Percentiles rank a stretch among this genome's conserved stretches.
phyloP scores from a whole-genome alignment of 2,797 vertebrate genomes.

The Rhodeus uyekii region DNA sequence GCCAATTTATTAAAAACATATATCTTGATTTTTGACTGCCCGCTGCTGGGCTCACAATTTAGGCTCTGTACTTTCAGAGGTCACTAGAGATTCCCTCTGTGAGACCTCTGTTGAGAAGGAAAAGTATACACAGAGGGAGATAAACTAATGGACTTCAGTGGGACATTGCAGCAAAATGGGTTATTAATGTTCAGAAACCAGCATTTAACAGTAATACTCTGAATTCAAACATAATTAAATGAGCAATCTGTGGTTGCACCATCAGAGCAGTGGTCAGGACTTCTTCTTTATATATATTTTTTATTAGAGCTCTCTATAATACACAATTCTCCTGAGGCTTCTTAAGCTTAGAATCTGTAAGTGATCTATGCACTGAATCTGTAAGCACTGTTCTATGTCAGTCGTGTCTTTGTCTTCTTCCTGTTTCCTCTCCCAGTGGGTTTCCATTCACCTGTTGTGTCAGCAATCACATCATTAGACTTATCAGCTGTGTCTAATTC shows the following conservation, averaged over 20 bases:
- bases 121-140: constrained; percentile 21
- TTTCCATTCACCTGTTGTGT: no score
- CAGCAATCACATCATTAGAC: no score
- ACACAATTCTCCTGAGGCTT: constrained; percentile 7
- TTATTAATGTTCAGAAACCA: not conserved
- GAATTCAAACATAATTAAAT: not conserved
- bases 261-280: not conserved
- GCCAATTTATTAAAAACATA: constrained; percentile 45
- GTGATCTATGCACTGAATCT: constrained; percentile 40
- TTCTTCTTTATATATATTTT: constrained; percentile 8
- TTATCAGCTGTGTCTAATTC: no score
- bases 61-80: constrained; percentile 40
- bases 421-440: no score
- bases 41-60: constrained; percentile 13
- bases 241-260: constrained; percentile 1
- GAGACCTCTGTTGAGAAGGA: constrained; percentile 5
- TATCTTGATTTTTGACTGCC: constrained; percentile 18
- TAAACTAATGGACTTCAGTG: constrained; percentile 15
- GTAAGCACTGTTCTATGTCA: constrained; percentile 8
- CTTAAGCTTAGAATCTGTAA: constrained; percentile 39
- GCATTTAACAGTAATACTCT: not conserved
- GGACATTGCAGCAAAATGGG: not conserved
- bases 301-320: constrained; percentile 32
- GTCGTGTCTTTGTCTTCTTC: no score
- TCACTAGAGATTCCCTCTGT: constrained; percentile 33